Base-by-base conservation (phyloP, 2,797 vertebrate species). In the Bucorvus abyssinicus region DNA sequence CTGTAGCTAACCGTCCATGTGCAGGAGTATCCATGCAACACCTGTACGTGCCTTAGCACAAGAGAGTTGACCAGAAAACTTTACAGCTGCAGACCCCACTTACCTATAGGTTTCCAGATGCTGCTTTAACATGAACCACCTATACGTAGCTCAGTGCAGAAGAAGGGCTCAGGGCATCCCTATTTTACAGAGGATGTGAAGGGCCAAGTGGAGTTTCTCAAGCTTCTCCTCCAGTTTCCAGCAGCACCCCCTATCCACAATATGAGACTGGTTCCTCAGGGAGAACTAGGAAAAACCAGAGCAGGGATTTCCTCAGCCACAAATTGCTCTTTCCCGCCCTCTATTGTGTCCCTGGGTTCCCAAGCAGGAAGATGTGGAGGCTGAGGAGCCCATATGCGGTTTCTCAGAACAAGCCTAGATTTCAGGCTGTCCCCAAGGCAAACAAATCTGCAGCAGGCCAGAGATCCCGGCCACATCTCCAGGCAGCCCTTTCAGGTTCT, bases 1-100 rank as follows among this genome's bases (percentile, higher is more conserved):
- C 57, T 67, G 7, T 32, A 80, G 49, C 13, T 18, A 73, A 61
- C 23, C 14, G 7, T 4, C 21, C 19, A 32, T 0, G 0, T 23
- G 10, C 16, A 83, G 26, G 18, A 76, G 8, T 56, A 86, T 38
- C n/a, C 14, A 11, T 9, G 36, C 29, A 23, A 36, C 5, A 40
- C 5, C 29, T 57, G 6, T 10, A 70, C 24, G 3, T 14, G 14
- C 22, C 40, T 27, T 27, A 44, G 78, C 13, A 71, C 29, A 36
- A 52, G 34, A 42, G 4, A 79, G 45, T 22, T 71, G 26, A 32
- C 15, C 70, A 70, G 42, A 26, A 84, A 77, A n/a, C 18, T 32
- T 44, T 50, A 19, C 20, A 55, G 36, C 24, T 79, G 34, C 73
- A 79, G 10, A 34, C 5, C 27, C 12, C 32, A 18, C 19, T 18